Evolutionary conservation across 2,797 vertebrate genomes (phyloP), one percentile per base, ranked within the genome.

Genomic region (Pseudochromis fuscus): DNA sequence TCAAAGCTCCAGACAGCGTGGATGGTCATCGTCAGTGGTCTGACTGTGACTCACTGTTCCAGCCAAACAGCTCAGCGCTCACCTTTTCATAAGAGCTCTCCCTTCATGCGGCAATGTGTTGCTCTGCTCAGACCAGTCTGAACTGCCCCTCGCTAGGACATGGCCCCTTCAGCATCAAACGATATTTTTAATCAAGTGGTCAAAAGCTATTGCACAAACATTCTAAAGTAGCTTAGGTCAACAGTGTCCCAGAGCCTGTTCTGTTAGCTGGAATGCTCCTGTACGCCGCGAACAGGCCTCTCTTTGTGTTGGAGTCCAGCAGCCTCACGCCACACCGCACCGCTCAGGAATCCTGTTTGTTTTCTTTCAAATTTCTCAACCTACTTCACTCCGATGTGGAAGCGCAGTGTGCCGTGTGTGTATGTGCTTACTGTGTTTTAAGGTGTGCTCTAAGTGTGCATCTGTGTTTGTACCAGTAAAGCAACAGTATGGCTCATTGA

Each of bases 201-300:
- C 89, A 87, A 88, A 90, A 87, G 87, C 90, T 89, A 91, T 92
- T 92, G 91, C 92, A 88, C 91, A 92, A 92, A 93, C 92, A 92
- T 93, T 93, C 90, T 92, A 92, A 93, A 93, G 92, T 92, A 92
- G 92, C 91, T 92, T 92, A 91, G 89, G 90, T 93, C 92, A 93
- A 93, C 90, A 93, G 88, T 60, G 87, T 88, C 86, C 88, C 88
- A 91, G 90, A 91, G 89, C 86, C 85, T 87, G 90, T 91, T 89
- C 91, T 88, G 89, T 91, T 87, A 76, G 88, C 88, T 68, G 92
- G 90, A 90, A 92, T 89, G 87, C 87, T 88, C 72, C 81, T 63
- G 86, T 70, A 72, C 62, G 62, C 80, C 10, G 75, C 58, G 18
- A 89, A 93, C 92, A 93, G 88, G 84, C 80, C 82, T 35, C 79